Evolutionary conservation across 2,113 vertebrate genomes (phyloP), one percentile per base, ranked within the genome.

Genomic region (Seriola dumerili): DNA sequence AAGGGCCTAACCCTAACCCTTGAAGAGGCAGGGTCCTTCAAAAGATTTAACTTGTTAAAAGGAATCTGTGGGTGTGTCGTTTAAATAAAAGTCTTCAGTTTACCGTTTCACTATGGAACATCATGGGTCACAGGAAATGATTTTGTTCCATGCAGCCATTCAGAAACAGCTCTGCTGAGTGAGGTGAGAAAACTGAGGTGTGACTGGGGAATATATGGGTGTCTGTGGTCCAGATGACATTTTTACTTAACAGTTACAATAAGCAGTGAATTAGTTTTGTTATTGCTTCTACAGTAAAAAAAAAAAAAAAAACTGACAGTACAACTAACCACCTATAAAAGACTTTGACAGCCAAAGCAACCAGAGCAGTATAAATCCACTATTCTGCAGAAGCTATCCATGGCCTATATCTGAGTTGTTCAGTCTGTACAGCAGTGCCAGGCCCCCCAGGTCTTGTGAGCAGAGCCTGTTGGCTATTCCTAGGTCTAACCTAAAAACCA

Each of bases 401-500:
- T 85, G 86, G 80, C 89, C 89, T 83, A 83, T 65, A 91, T 91
- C 73, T 11, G 52, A 59, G 61, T 11, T 72, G 66, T 77, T 72
- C 71, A 50, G 46, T 55, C 62, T 48, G 54, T 54, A 19, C 46
- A 86, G 61, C 72, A 62, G 82, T 59, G 84, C 63, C 69, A 78
- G 86, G 82, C 79, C 81, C 82, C 86, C 78, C 61, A 70, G 88
- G 80, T 79, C 78, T 68, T 52, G 13, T 62, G 58, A 87, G 72
- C 74, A 44, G 50, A 78, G 81, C 19, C 61, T 74, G 19, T 14
- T 58, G 63, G 85, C 64, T 88, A 87, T 86, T 88, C 59, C 83
- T 80, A 80, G 85, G 71, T 84, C 65, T 70, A 82, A 91, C 80
- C 83, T 91, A 89, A 75, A 88, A 90, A 79, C 42, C 8, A 68